Evolutionary conservation across 2,113 vertebrate genomes (phyloP).

Genomic region (Okapia johnstoni): DNA sequence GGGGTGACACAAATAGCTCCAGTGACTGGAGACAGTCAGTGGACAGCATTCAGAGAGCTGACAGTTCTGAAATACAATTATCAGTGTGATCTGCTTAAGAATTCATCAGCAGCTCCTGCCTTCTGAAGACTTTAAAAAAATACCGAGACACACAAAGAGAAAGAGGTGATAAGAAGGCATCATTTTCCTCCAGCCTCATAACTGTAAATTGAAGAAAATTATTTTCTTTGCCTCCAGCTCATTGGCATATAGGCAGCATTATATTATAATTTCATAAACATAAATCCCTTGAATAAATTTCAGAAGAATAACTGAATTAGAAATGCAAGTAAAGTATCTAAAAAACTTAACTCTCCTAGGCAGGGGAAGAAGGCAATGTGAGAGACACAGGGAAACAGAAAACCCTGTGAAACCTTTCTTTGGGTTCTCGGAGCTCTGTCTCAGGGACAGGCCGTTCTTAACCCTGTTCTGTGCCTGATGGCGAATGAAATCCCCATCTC

Average conservation of each 20-base stretch:
- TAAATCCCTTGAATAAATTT: conserved; percentile 92
- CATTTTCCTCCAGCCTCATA: conserved; percentile 86
- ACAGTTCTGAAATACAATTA: conserved; percentile 99
- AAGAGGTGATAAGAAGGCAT: conserved; percentile 85
- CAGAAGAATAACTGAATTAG: conserved; percentile 89
- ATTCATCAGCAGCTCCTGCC: conserved; percentile 91
- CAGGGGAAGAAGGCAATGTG: conserved; percentile 52
- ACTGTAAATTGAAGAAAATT: conserved; percentile 92
- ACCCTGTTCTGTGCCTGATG: conserved; percentile 33
- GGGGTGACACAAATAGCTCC: conserved; percentile 89
- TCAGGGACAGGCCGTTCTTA: conserved; percentile 49
- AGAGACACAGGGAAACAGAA: conserved; percentile 47
- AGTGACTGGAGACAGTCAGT: conserved; percentile 84
- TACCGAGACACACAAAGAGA: conserved; percentile 81
- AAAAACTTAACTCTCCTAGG: conserved; percentile 81
- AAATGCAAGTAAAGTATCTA: conserved; percentile 87
- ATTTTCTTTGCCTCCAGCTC: conserved; percentile 91
- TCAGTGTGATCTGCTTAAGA: conserved; percentile 97
- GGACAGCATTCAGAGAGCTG: conserved; percentile 89
- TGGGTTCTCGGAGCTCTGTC: neutral
- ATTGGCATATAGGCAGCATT: conserved; percentile 89
- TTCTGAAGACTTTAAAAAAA: conserved; percentile 87
- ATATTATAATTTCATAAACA: conserved; percentile 91
- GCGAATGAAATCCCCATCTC: conserved; percentile 36
- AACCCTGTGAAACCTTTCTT: conserved; percentile 56